Base-by-base conservation (phyloP, 1,140 invertebrate genomes). In the Stenopsyche tienmushanensis region DNA sequence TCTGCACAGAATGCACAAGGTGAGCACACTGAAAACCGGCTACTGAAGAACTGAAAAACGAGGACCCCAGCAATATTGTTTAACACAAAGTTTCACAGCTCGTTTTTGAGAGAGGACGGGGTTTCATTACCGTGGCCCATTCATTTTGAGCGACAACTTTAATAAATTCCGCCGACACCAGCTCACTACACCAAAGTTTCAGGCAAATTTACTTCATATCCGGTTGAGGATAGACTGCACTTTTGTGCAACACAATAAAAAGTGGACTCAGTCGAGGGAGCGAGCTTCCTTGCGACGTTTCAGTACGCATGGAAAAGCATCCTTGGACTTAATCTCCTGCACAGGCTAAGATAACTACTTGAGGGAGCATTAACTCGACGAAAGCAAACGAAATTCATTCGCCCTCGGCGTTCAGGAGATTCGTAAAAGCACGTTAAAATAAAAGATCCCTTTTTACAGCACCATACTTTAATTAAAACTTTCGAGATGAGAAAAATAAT, bases 101-200 rank as follows among this genome's bases (percentile, higher is more conserved):
- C 7, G 49, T 21, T 52, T 52, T 47, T 8, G 49, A 18, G 8
- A 9, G 15, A 15, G 52, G 23, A 3, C n/a, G 52, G n/a, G 20
- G 23, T 54, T 41, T 57, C 25, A 25, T 34, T 34, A 39, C 53
- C 7, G 23, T 34, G 57, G 7, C 26, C 23, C 57, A 47, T 60
- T 26, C 57, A 1, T 60, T 60, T 47, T 47, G 57, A 60, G 57
- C 42, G 42, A 60, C 57, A 26, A 44, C 57, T 24, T 60, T 60
- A 60, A 60, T 60, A 60, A 60, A 60, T 60, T 60, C 41, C n/a
- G 18, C 5, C 44, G 44, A 47, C 44, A 47, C 44, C 44, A 47
- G 17, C 44, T 15, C 3, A 20, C 8, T 5, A 15, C 18, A 15
- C 44, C 44, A 47, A 47, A 20, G 7, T 18, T 47, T 47, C 17